These are phyloP conservation scores for Lissocephala sabroskyi DNA, from an alignment of 2,888 invertebrate genomes.

Conservation along the genomic window DNA sequence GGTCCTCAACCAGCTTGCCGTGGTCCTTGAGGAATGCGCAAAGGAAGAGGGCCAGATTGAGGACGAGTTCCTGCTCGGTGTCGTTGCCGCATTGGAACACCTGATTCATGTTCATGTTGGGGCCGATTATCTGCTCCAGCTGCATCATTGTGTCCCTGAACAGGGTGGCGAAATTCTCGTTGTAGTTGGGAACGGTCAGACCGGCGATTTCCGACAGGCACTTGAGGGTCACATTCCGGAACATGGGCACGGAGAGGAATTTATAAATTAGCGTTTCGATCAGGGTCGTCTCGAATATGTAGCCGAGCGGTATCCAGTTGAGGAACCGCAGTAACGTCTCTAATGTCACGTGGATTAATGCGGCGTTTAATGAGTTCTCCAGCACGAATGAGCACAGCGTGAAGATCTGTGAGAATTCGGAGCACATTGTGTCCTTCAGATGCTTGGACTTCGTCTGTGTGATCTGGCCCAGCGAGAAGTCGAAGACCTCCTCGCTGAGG, in stretches of 20 bases:
- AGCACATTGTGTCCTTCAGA: constrained; percentile 99
- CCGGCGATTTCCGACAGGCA: constrained; percentile 99
- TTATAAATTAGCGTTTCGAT: constrained; percentile 95
- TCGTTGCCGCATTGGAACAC: constrained; percentile 95
- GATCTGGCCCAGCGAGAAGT: constrained; percentile 97
- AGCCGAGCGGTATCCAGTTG: constrained; percentile 99
- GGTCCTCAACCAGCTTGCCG: constrained; percentile 88
- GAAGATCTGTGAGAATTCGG: constrained; percentile 98
- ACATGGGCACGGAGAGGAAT: constrained; percentile 97
- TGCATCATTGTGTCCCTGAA: constrained; percentile 95
- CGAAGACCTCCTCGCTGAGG: constrained; percentile 98
- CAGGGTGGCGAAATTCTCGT: constrained; percentile 91
- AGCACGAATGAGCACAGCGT: constrained; percentile 98
- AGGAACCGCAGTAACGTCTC: constrained; percentile 97
- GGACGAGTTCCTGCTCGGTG: constrained; percentile 98
- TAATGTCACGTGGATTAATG: constrained; percentile 94
- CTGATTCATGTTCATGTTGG: constrained; percentile 91
- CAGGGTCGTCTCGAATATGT: constrained; percentile 99
- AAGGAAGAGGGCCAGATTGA: constrained; percentile 96
- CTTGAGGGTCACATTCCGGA: constrained; percentile 97
- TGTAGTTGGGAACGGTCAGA: constrained; percentile 90
- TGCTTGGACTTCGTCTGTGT: constrained; percentile 99
- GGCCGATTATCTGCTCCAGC: constrained; percentile 91
- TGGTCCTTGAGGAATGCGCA: constrained; percentile 98
- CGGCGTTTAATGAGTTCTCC: constrained; percentile 98